phyloP scores from a whole-genome alignment of 2,888 invertebrate species.

The Mimumesa dahlbomi region DNA sequence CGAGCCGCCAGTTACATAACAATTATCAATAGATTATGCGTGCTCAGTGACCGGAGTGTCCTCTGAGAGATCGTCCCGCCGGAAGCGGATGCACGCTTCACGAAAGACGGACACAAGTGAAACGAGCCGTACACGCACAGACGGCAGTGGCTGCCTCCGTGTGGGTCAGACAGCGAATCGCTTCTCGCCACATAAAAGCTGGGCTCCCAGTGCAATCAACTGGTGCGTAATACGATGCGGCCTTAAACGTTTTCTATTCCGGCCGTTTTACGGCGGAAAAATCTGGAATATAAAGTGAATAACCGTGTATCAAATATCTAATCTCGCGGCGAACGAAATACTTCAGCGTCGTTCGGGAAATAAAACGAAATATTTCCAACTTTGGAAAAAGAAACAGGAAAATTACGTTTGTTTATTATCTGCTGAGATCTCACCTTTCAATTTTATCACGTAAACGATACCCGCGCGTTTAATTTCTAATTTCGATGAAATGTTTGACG shows the following conservation, averaged over 20 bases:
- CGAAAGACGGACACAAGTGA: slow-evolving; percentile 67
- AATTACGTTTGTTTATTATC: no score
- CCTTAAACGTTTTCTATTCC: not conserved
- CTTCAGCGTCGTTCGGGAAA: no score
- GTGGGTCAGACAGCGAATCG: slow-evolving; percentile 11
- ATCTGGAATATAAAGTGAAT: no score
- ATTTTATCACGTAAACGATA: no score
- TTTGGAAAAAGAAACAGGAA: no score
- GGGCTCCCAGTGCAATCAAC: not conserved
- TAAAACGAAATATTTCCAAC: no score
- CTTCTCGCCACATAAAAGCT: not conserved
- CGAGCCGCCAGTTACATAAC: slow-evolving; percentile 63
- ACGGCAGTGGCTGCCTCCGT: slow-evolving; percentile 14
- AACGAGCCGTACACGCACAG: slow-evolving; percentile 20
- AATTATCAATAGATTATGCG: slow-evolving; percentile 64
- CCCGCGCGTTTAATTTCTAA: no score
- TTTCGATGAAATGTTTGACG: no score
- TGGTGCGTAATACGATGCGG: not conserved
- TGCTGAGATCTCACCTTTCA: no score
- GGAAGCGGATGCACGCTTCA: slow-evolving; percentile 80
- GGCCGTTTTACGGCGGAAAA: not conserved
- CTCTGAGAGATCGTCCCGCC: slow-evolving; percentile 66
- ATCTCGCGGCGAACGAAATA: no score
- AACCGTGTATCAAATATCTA: no score
- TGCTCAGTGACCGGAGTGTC: slow-evolving; percentile 75